phyloP scores from a whole-genome alignment of 1,140 invertebrate species.

The Drosophila baimaii region DNA sequence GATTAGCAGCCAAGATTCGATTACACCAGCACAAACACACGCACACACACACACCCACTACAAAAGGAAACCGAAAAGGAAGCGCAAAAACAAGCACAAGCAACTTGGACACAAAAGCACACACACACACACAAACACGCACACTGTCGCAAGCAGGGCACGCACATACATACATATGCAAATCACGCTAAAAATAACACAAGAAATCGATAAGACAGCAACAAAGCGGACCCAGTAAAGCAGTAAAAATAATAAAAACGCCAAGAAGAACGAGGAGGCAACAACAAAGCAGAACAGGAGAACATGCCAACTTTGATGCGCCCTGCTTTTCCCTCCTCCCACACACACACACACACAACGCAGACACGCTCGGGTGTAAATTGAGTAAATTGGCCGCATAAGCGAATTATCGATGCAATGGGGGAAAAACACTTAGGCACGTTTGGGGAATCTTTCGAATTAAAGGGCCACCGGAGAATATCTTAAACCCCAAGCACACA shows the following conservation, averaged over 20 bases:
- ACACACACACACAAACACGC: slow-evolving; percentile 4
- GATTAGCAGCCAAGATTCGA: slow-evolving; percentile 66
- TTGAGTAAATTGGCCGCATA: slow-evolving; percentile 74
- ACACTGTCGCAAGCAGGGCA: not conserved
- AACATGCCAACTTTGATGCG: slow-evolving; percentile 61
- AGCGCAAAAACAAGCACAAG: slow-evolving; percentile 42
- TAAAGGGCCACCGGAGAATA: slow-evolving; percentile 41
- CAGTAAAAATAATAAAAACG: slow-evolving; percentile 60
- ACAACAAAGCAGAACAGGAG: slow-evolving; percentile 23
- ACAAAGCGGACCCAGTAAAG: slow-evolving; percentile 47
- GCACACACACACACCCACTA: slow-evolving; percentile 11
- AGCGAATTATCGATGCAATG: slow-evolving; percentile 78
- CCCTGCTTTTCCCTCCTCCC: slow-evolving; percentile 11
- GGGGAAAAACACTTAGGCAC: slow-evolving; percentile 69
- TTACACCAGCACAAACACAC: slow-evolving; percentile 45
- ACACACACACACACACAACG: slow-evolving; percentile 24
- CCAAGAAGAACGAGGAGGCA: slow-evolving; percentile 42
- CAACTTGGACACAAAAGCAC: slow-evolving; percentile 23
- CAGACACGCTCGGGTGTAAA: slow-evolving; percentile 31
- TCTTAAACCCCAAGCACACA: slow-evolving; percentile 6
- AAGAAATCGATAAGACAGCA: slow-evolving; percentile 77
- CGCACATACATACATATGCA: slow-evolving; percentile 46
- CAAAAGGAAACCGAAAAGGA: slow-evolving; percentile 22
- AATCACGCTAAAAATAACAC: slow-evolving; percentile 80
- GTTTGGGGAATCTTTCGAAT: slow-evolving; percentile 51